phyloP scores from a whole-genome alignment of 1,140 invertebrate genomes.

The Diachasma alloeum region DNA sequence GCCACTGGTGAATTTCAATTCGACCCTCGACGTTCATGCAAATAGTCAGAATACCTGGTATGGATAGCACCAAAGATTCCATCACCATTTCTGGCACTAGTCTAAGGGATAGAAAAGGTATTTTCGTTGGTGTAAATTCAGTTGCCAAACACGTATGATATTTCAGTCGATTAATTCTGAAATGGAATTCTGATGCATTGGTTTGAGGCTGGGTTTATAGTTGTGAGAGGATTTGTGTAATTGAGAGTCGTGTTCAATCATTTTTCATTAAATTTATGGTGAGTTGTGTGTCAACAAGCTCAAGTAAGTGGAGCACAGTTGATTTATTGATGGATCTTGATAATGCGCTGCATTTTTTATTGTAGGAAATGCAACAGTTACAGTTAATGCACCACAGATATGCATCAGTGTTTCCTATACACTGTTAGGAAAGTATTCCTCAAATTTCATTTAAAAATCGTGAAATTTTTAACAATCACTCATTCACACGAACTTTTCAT shows the following conservation, averaged over 20 bases:
- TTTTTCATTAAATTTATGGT: not conserved
- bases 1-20: constrained; percentile 18
- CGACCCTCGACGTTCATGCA: not conserved
- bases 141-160: not conserved
- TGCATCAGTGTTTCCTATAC: no score
- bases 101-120: not conserved
- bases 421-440: no score
- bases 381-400: no score
- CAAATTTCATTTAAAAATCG: no score
- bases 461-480: no score
- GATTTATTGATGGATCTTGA: no score
- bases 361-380: no score
- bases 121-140: not conserved
- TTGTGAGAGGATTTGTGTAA: not conserved
- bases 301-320: no score
- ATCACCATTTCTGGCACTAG: not conserved
- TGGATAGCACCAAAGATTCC: not conserved
- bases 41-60: not conserved
- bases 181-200: not conserved
- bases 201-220: not conserved
- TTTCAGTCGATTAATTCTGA: not conserved
- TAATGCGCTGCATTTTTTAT: no score
- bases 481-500: no score
- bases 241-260: not conserved
- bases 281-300: not conserved